These are phyloP conservation scores for Leptosomus discolor DNA, from an alignment of 2,113 vertebrate genomes.

Conservation along the genomic window DNA sequence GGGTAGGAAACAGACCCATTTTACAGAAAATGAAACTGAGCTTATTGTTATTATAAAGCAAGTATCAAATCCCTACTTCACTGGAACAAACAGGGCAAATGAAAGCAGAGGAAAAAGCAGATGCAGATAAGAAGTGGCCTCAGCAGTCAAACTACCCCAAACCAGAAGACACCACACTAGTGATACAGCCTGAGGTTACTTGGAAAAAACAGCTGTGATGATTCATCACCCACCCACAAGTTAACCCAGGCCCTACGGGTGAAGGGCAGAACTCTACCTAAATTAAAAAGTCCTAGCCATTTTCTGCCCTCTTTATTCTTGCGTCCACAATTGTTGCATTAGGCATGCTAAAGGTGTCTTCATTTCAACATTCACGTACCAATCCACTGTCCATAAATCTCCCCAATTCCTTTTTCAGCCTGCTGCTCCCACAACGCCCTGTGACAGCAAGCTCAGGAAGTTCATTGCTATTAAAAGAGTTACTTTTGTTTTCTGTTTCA, in stretches of 20 bases:
- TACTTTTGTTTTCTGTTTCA: not conserved
- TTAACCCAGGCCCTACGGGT: not conserved
- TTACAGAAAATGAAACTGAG: constrained; percentile 29
- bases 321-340: not conserved
- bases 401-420: not conserved
- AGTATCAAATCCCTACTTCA: not conserved
- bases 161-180: not conserved
- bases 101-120: not conserved
- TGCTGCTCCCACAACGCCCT: not conserved
- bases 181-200: not conserved
- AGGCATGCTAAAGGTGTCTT: not conserved
- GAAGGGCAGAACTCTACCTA: not conserved
- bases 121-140: not conserved
- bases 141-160: not conserved
- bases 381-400: not conserved
- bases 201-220: not conserved
- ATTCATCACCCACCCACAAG: not conserved
- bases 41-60: not conserved
- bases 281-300: not conserved
- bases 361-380: not conserved
- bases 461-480: not conserved
- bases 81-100: not conserved
- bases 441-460: not conserved
- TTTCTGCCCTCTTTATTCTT: not conserved
- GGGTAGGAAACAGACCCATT: constrained; percentile 17